These are phyloP conservation scores for Cataglyphis livida DNA, from an alignment of 2,888 invertebrate genomes.

Conservation along the genomic window DNA sequence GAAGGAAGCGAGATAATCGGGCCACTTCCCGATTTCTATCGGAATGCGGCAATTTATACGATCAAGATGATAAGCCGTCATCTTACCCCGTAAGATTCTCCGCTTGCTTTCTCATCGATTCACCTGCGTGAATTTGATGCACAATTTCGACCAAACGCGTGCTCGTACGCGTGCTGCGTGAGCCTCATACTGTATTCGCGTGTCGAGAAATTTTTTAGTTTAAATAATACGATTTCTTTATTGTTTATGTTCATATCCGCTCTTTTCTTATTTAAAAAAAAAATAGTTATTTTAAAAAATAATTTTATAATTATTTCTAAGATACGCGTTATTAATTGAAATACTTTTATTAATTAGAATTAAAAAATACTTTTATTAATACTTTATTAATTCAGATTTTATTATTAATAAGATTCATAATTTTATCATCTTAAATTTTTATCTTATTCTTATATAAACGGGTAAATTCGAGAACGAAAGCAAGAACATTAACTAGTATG, in stretches of 20 bases:
- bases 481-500: constrained; percentile 13
- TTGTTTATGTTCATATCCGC: background rate
- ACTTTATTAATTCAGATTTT: background rate
- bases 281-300: background rate
- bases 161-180: background rate
- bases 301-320: background rate
- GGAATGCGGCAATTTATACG: constrained; percentile 62
- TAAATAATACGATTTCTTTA: background rate
- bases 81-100: constrained; percentile 8
- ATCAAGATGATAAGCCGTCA: constrained; percentile 50
- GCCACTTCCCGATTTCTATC: constrained; percentile 57
- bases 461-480: constrained; percentile 36
- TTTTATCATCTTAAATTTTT: background rate
- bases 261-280: background rate
- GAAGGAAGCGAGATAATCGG: constrained; percentile 48
- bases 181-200: background rate
- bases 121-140: constrained; percentile 39
- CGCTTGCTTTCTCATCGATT: constrained; percentile 35
- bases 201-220: background rate
- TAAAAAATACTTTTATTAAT: background rate
- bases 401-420: background rate
- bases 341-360: background rate
- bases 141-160: constrained; percentile 6
- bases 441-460: constrained; percentile 10
- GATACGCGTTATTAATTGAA: background rate